phyloP scores from a whole-genome alignment of 1,140 invertebrate species.

The Panonychus citri region DNA sequence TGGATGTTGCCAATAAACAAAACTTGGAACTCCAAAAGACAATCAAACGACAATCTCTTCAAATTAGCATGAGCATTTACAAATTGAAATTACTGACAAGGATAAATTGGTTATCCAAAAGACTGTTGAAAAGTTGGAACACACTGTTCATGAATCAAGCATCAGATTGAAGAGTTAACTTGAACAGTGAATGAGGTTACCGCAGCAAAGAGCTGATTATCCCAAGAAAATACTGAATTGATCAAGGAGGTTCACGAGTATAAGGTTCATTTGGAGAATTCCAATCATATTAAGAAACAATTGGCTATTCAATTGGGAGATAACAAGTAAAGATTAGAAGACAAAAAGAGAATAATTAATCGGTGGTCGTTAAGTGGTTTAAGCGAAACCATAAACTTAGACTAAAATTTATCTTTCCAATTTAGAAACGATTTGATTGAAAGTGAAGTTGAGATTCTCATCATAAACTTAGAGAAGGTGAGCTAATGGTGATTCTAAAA shows the following conservation, averaged over 20 bases:
- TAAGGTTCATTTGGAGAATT: slow-evolving; percentile 78
- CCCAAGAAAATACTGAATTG: slow-evolving; percentile 66
- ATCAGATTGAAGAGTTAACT: slow-evolving; percentile 81
- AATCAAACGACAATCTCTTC: slow-evolving; percentile 84
- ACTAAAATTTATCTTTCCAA: too few relatives aligned
- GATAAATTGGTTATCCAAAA: slow-evolving; percentile 64
- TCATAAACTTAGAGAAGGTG: slow-evolving; percentile 85
- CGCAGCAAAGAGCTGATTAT: slow-evolving; percentile 28
- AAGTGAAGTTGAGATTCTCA: slow-evolving; percentile 83
- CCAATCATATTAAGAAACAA: slow-evolving; percentile 64
- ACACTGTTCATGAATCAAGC: slow-evolving; percentile 62
- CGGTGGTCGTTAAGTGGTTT: too few relatives aligned
- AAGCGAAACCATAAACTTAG: too few relatives aligned
- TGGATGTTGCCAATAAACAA: slow-evolving; percentile 85
- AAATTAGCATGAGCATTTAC: slow-evolving; percentile 62
- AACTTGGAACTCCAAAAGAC: slow-evolving; percentile 91
- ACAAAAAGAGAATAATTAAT: slow-evolving; percentile 61
- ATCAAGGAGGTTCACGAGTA: slow-evolving; percentile 79
- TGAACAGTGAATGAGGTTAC: slow-evolving; percentile 82
- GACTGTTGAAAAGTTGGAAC: slow-evolving; percentile 66
- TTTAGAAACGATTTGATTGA: too few relatives aligned
- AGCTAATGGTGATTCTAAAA: too few relatives aligned
- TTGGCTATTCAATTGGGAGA: slow-evolving; percentile 70
- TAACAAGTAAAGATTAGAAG: slow-evolving; percentile 68
- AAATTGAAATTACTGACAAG: slow-evolving; percentile 72